Evolutionary conservation across 2,888 invertebrate genomes (phyloP).

Genomic region (Platycheirus albimanus): DNA sequence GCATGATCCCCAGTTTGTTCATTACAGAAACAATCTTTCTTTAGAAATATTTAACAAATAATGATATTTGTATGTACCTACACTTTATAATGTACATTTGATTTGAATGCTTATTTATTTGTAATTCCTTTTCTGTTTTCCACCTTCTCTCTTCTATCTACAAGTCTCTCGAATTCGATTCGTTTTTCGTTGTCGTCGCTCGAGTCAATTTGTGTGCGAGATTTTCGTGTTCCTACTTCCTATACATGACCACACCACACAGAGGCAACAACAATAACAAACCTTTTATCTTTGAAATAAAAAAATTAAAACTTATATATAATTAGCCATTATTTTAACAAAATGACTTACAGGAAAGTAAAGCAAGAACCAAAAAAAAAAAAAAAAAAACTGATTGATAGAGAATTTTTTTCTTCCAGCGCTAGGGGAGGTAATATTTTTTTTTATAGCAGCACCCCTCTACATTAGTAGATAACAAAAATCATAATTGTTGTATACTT

Average conservation of each 20-base stretch:
- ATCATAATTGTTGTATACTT: no score
- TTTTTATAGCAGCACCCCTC: no score
- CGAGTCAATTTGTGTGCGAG: no score
- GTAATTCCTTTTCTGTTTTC: constrained; percentile 32
- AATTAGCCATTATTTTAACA: constrained; percentile 22
- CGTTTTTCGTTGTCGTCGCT: no score
- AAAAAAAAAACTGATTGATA: no score
- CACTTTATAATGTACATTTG: constrained; percentile 23
- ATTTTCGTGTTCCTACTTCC: no score
- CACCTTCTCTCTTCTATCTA: constrained; percentile 1
- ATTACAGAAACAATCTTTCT: constrained; percentile 17
- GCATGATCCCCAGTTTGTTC: constrained; percentile 24
- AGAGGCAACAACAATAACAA: constrained; percentile 33
- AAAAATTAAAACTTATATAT: not conserved
- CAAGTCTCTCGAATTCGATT: no score
- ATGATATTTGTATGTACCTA: constrained; percentile 18
- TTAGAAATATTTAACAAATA: constrained; percentile 26
- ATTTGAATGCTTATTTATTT: constrained; percentile 47
- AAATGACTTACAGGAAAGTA: no score
- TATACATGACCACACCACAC: constrained; percentile 53
- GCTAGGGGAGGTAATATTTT: no score
- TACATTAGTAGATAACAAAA: no score
- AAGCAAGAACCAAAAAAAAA: no score
- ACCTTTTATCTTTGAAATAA: constrained; percentile 47
- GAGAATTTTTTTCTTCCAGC: no score